phyloP scores from a whole-genome alignment of 64 coral and sea anemone species.

The Platygyra sinensis region DNA sequence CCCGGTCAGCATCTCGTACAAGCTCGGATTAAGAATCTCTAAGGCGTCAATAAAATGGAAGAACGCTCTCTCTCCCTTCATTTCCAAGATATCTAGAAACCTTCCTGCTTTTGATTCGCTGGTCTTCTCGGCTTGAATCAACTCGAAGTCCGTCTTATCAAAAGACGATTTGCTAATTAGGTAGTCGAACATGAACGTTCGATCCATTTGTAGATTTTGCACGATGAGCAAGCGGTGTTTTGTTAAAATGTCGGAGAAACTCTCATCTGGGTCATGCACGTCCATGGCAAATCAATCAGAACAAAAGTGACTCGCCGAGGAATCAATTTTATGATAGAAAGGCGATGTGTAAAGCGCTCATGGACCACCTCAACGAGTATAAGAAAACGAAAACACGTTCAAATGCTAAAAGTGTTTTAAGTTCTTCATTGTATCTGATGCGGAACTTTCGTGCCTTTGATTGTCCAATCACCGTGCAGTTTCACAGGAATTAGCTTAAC shows the following conservation, averaged over 20 bases:
- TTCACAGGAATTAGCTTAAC: not conserved
- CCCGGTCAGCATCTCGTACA: conserved; percentile 67
- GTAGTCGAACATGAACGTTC: conserved; percentile 57
- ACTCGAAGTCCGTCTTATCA: conserved; percentile 61
- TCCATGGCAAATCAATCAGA: not conserved
- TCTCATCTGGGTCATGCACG: not conserved
- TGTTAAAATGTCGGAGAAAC: conserved; percentile 22
- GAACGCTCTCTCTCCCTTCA: conserved; percentile 53
- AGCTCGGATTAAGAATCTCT: conserved; percentile 54
- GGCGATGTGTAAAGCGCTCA: no score
- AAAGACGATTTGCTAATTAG: conserved; percentile 50
- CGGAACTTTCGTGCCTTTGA: not conserved
- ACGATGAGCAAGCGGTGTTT: conserved; percentile 50
- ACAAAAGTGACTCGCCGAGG: no score
- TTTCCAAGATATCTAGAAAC: conserved; percentile 48
- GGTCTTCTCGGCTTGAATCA: conserved; percentile 61
- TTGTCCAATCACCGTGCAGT: not conserved
- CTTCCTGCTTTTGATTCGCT: conserved; percentile 47
- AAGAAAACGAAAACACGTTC: not conserved
- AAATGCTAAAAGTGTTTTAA: not conserved
- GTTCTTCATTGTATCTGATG: not conserved
- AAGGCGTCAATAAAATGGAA: conserved; percentile 63
- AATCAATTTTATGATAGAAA: no score
- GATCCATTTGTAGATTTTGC: conserved; percentile 64
- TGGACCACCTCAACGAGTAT: not conserved